A percentile compares a stretch with the other conserved stretches of the same genome.
Conservation (phyloP, 2,113 vertebrate genomes). For the Dryoscopus gambensis region DNA sequence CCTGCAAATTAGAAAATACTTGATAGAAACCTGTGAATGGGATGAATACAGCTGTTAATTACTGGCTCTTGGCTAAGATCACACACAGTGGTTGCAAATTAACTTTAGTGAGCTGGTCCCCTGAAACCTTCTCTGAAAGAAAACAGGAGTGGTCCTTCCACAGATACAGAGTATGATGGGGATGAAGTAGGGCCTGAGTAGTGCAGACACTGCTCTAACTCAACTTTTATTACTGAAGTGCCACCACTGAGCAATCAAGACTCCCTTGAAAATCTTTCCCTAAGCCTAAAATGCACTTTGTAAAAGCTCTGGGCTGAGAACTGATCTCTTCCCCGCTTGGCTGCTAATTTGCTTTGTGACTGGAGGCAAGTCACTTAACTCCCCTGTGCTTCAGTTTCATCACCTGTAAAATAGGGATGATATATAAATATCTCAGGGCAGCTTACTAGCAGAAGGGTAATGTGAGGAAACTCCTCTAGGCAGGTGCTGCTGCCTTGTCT, state of each 20-base stretch:
- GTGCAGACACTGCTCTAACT: background rate
- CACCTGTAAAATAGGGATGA: conserved; percentile 14
- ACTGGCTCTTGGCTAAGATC: background rate
- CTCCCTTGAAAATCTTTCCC: conserved; percentile 9
- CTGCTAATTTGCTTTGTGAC: conserved; percentile 49
- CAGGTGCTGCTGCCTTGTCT: conserved; percentile 9
- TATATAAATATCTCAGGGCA: background rate
- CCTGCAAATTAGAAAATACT: background rate
- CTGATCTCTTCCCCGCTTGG: background rate
- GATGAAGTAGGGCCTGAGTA: background rate
- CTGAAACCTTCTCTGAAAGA: background rate
- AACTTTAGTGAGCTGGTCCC: background rate
- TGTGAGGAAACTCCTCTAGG: conserved; percentile 8
- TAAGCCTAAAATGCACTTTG: conserved; percentile 21
- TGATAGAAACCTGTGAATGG: background rate
- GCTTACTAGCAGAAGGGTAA: conserved; percentile 7
- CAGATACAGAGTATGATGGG: background rate
- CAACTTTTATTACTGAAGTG: background rate
- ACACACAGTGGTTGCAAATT: background rate
- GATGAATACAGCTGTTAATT: background rate
- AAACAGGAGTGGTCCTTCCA: background rate
- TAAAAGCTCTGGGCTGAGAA: conserved; percentile 12
- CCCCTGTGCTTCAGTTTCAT: conserved; percentile 34
- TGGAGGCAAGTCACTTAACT: conserved; percentile 27
- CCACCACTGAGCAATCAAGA: background rate